A percentile compares a stretch with the other conserved stretches of the same genome.
Evolutionary conservation across 2,888 invertebrate genomes (phyloP).

Genomic region (Cephus pygmeus): DNA sequence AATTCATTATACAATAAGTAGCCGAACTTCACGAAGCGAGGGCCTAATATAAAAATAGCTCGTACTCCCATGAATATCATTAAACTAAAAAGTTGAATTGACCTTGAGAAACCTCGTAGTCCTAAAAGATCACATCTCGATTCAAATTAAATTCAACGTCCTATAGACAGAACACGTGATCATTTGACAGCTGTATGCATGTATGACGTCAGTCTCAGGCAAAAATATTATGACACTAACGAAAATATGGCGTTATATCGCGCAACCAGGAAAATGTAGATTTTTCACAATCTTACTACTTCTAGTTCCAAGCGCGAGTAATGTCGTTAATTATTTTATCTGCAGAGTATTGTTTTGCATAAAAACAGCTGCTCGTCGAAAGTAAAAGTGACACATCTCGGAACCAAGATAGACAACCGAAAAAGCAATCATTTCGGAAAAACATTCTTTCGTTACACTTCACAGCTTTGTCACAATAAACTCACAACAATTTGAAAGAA

Average conservation of each 20-base stretch:
- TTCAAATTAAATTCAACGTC: neutral
- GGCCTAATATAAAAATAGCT: neutral
- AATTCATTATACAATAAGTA: no score
- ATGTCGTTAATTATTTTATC: neutral
- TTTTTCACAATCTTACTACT: neutral
- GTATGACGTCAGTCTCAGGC: neutral
- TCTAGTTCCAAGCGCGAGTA: neutral
- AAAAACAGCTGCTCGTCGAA: neutral
- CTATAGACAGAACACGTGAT: neutral
- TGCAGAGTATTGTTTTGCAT: neutral
- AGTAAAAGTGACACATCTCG: neutral
- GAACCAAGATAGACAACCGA: neutral
- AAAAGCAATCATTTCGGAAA: neutral
- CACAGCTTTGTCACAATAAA: neutral
- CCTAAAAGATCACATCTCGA: neutral
- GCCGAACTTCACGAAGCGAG: neutral
- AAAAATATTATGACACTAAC: neutral
- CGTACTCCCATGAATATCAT: neutral
- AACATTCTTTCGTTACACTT: neutral
- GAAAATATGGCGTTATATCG: neutral
- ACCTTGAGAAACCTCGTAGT: neutral
- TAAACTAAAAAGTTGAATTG: neutral
- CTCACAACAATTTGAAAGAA: neutral
- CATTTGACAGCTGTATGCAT: neutral
- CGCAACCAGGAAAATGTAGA: neutral